Conservation (phyloP, 2,113 vertebrate species). For the Neodon shergylaensis region DNA sequence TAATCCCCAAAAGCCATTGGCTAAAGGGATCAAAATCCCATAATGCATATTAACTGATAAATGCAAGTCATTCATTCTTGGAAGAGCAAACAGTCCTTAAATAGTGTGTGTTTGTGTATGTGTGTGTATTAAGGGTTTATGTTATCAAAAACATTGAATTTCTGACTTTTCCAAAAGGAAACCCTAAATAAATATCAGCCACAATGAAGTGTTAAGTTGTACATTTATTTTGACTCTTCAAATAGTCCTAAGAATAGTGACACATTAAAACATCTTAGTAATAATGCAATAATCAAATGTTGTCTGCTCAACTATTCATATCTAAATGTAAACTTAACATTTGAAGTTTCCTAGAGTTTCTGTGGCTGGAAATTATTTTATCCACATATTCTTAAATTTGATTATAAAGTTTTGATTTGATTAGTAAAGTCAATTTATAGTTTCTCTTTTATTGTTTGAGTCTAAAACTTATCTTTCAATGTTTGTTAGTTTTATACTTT, state of each 20-base stretch:
- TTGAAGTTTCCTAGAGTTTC: not conserved
- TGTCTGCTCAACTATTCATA: not conserved
- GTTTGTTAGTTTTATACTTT: not conserved
- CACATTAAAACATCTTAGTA: not conserved
- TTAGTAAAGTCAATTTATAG: not conserved
- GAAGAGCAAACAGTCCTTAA: not conserved
- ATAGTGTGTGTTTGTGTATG: not conserved
- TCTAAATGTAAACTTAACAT: not conserved
- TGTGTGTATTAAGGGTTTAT: not conserved
- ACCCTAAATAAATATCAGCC: not conserved
- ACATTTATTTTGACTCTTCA: not conserved
- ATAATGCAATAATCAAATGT: not conserved
- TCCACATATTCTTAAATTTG: not conserved
- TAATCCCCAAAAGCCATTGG: too few species aligned
- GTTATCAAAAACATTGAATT: not conserved
- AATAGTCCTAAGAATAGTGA: not conserved
- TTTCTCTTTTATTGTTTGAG: not conserved
- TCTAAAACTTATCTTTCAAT: not conserved
- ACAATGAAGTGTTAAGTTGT: accelerated
- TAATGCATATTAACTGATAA: not conserved
- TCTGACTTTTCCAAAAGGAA: not conserved
- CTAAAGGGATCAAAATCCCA: too few species aligned
- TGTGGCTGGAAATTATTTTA: not conserved
- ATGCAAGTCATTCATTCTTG: not conserved
- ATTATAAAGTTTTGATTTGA: not conserved